Conservation (phyloP, 2,113 vertebrate genomes). For the Corapipo altera region DNA sequence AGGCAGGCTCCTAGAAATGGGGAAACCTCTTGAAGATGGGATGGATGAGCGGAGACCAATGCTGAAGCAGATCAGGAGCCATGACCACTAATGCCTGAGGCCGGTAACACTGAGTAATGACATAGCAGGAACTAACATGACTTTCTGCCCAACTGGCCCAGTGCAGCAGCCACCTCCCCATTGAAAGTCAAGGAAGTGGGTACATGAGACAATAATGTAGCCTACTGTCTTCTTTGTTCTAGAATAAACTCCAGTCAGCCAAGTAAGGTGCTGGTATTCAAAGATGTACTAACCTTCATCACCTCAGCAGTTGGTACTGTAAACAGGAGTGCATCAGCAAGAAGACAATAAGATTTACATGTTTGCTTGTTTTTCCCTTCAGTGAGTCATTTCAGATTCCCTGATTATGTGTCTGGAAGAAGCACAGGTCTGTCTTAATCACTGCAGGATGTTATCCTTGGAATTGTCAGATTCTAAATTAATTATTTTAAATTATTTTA, state of each 20-base stretch:
- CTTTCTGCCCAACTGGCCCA: neutral
- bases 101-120: fast-evolving
- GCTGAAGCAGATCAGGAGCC: neutral
- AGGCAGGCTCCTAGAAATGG: neutral
- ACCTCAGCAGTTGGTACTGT: neutral
- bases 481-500: neutral
- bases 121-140: neutral
- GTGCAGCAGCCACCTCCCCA: neutral
- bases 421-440: neutral
- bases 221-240: neutral
- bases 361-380: neutral
- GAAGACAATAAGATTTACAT: neutral
- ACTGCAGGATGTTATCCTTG: neutral
- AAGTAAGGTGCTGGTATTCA: neutral
- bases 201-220: fast-evolving
- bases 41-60: fast-evolving
- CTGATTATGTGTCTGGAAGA: neutral
- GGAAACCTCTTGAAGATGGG: neutral
- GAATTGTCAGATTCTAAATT: neutral
- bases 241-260: neutral
- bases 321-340: neutral
- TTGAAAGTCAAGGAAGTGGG: fast-evolving
- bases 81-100: neutral
- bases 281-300: neutral
- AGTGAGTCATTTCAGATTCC: neutral